A percentile compares a stretch with the other conserved stretches of the same genome.
Conservation (phyloP, 2,113 vertebrate genomes). For the Mionectes macconnelli region DNA sequence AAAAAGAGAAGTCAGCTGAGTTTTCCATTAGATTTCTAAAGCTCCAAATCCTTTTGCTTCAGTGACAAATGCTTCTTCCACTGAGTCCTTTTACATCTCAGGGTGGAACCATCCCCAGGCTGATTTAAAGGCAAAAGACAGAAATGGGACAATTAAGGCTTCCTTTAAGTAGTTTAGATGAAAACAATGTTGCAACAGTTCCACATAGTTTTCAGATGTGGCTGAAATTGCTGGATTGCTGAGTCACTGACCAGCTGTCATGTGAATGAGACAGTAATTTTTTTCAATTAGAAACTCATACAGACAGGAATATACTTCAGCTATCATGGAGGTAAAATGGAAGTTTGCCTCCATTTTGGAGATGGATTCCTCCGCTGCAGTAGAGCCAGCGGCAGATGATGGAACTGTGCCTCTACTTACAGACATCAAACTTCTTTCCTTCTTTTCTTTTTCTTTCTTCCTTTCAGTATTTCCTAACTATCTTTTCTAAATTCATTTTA, state of each 20-base stretch:
- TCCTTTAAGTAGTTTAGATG: slow-evolving; percentile 43
- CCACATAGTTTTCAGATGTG: background rate
- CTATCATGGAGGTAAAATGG: background rate
- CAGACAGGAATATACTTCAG: background rate
- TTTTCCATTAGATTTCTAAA: slow-evolving; percentile 46
- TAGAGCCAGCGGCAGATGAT: background rate
- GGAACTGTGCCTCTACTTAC: background rate
- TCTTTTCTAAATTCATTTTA: slow-evolving; percentile 44
- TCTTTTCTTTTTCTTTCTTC: slow-evolving; percentile 1
- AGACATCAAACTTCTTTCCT: background rate
- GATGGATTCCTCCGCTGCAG: background rate
- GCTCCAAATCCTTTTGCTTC: slow-evolving; percentile 30
- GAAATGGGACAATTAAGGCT: slow-evolving; percentile 26
- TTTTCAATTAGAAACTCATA: slow-evolving; percentile 11
- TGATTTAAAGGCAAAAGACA: slow-evolving; percentile 42
- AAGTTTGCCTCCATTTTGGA: background rate
- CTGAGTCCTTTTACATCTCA: background rate
- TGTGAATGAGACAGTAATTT: background rate
- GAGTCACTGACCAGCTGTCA: slow-evolving; percentile 7
- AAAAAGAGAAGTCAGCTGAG: background rate
- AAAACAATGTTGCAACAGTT: background rate
- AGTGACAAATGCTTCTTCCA: background rate
- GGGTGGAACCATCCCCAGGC: background rate
- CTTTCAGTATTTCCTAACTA: slow-evolving; percentile 31
- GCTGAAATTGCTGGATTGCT: slow-evolving; percentile 28